Evolutionary conservation across 2,797 vertebrate genomes (phyloP).

Genomic region (Notamacropus eugenii): DNA sequence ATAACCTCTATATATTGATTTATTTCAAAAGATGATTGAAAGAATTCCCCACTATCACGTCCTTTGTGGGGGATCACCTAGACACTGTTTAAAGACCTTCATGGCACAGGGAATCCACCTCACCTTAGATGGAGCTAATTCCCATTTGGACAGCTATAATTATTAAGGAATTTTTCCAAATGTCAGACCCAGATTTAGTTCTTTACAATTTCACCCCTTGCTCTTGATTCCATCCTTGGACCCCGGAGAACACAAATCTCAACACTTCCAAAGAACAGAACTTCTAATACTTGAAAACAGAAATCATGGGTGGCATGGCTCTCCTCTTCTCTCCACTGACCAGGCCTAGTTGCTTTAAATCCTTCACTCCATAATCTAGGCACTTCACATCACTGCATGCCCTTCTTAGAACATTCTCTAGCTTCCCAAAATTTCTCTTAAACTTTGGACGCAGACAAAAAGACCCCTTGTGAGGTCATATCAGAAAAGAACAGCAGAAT

Average conservation of each 20-base stretch:
- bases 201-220: background rate
- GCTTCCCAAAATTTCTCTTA: background rate
- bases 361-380: background rate
- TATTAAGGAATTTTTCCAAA: background rate
- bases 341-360: background rate
- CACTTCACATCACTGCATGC: background rate
- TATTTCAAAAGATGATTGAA: no score
- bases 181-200: background rate
- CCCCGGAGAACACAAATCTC: background rate
- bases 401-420: background rate
- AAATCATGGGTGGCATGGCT: background rate
- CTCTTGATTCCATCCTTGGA: background rate
- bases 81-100: no score
- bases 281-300: background rate
- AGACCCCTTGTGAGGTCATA: background rate
- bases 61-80: no score
- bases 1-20: no score
- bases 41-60: no score
- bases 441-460: background rate
- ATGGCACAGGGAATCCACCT: no score
- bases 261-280: background rate
- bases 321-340: background rate
- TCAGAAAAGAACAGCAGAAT: no score
- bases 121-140: background rate
- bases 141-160: background rate